Base-by-base conservation (phyloP, 2,888 invertebrate species). In the Caradrina kadenii region DNA sequence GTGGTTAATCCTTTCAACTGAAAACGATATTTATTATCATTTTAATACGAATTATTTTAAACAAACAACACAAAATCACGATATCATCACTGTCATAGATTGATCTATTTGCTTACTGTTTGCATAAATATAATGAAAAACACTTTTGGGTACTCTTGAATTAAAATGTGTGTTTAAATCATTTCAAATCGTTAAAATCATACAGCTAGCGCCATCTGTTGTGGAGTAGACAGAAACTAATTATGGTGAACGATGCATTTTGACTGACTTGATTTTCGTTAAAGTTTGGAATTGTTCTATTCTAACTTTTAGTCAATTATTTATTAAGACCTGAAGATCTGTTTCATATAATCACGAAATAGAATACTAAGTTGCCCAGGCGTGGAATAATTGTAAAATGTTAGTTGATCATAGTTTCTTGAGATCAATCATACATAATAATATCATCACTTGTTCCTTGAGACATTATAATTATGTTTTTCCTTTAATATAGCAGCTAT, bases 161-260 rank as follows among this genome's bases (percentile, higher is more conserved):
- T 39, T 42, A 22, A 49, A 8, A 26, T n/a, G 15, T 72, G 39
- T 52, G 0, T 8, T 35, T 35, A 11, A 13, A 42, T 21, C 11
- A 21, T 49, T 17, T n/a, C n/a, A n/a, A 67, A 39, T 4, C 3
- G 35, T 54, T 31, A 22, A 63, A n/a, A 55, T 15, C 49, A 53
- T 64, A 84, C 88, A 61, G 31, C 79, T 87, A 87, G 63, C 91
- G 92, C 92, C 94, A 94, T 92, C 94, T 94, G 17, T 83, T 83
- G 84, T 48, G 67, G 92, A 93, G 92, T 92, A 88, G 94, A 77
- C n/a, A 45, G 67, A 82, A 71, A 67, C 56, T 54, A 54, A 63
- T 42, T 42, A 8, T 31, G 0, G 60, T 59, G 8, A 55, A 55
- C 54, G 53, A 54, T 59, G n/a, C 22, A 31, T 54, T 54, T 54